Evolutionary conservation across 2,888 invertebrate species (phyloP).

Genomic region (Cheilosia variabilis): DNA sequence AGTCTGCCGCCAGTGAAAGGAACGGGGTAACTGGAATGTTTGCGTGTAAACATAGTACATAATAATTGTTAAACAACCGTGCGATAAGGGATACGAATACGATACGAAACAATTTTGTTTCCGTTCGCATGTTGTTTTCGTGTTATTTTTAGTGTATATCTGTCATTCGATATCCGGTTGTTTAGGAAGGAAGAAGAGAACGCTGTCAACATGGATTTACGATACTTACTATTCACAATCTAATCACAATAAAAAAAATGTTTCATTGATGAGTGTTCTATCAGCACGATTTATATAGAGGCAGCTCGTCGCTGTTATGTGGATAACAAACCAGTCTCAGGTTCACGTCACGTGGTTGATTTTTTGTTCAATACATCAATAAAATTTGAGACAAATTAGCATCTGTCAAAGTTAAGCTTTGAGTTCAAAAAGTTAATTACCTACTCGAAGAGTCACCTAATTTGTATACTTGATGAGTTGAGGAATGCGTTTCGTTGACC

Average conservation of each 20-base stretch:
- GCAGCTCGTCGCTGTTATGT: no score
- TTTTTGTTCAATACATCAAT: neutral
- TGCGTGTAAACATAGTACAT: conserved; percentile 19
- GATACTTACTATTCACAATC: neutral
- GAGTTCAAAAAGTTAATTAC: neutral
- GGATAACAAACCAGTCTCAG: neutral
- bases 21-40: neutral
- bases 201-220: neutral
- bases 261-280: neutral
- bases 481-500: no score
- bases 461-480: no score
- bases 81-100: conserved; percentile 6
- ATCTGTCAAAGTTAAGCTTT: neutral
- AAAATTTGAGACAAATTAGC: neutral
- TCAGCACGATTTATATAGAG: neutral
- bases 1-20: neutral
- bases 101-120: conserved; percentile 4
- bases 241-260: neutral
- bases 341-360: neutral
- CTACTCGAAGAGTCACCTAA: no score
- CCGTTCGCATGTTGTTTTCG: neutral
- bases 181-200: neutral
- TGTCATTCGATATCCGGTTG: conserved; percentile 37
- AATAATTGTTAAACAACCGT: conserved; percentile 7
- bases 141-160: conserved; percentile 49